Evolutionary conservation across 2,797 vertebrate species (phyloP).

Genomic region (Adelosebastes latens): DNA sequence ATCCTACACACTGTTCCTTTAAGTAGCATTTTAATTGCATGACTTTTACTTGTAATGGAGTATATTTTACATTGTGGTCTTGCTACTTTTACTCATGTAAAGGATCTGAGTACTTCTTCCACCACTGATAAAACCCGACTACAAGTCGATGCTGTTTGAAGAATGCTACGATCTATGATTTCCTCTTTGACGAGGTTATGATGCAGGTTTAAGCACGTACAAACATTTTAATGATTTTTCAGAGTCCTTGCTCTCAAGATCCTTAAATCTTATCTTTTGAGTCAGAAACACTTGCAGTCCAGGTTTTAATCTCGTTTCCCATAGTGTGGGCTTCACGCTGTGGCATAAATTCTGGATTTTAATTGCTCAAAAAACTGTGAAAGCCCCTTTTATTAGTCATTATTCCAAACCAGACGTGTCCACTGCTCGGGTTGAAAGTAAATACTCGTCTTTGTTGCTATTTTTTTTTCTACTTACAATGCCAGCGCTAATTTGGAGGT

Average conservation of each 20-base stretch:
- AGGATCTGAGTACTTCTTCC: background rate
- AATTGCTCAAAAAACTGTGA: background rate
- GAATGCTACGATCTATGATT: background rate
- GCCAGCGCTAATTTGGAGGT: background rate
- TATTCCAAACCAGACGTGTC: background rate
- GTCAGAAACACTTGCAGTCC: background rate
- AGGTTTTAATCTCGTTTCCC: background rate
- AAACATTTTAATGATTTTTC: background rate
- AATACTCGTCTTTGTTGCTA: background rate
- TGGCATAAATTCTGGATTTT: background rate
- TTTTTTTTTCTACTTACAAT: background rate
- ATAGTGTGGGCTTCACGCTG: background rate
- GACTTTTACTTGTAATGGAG: background rate
- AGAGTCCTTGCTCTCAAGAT: background rate
- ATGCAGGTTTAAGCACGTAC: background rate
- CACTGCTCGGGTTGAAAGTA: background rate
- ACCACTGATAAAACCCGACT: background rate
- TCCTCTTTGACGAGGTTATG: background rate
- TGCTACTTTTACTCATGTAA: background rate
- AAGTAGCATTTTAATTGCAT: too few relatives aligned
- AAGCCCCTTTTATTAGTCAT: background rate
- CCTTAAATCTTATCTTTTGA: background rate
- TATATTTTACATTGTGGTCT: background rate
- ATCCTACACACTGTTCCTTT: too few relatives aligned
- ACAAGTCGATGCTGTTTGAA: background rate